These are phyloP conservation scores for Marronus borbonicus DNA, from an alignment of 2,888 invertebrate genomes.

Conservation along the genomic window DNA sequence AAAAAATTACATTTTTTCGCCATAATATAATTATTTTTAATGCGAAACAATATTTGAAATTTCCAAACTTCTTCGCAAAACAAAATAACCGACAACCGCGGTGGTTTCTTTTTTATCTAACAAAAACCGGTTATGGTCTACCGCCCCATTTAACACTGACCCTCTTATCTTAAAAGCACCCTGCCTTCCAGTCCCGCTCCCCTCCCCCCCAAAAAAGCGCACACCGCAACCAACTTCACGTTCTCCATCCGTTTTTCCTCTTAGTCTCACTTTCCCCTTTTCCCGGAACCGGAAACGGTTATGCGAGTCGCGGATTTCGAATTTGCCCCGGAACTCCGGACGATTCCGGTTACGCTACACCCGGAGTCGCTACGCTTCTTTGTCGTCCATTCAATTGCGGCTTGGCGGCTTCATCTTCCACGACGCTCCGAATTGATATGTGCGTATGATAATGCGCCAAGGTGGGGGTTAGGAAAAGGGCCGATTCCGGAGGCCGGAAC, in stretches of 20 bases:
- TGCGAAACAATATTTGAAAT: too few species aligned
- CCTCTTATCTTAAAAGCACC: neutral
- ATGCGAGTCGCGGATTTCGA: constrained; percentile 10
- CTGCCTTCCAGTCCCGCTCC: neutral
- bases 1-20: too few species aligned
- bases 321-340: constrained; percentile 12
- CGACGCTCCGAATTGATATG: constrained; percentile 40
- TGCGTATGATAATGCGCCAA: constrained; percentile 44
- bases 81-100: too few species aligned
- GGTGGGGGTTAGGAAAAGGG: neutral
- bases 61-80: too few species aligned
- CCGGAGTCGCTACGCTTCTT: constrained; percentile 25
- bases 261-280: neutral
- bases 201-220: neutral
- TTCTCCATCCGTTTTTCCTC: neutral
- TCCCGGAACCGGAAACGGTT: constrained; percentile 7
- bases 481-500: constrained; percentile 3
- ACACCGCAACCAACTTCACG: too few species aligned
- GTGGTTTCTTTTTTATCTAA: too few species aligned
- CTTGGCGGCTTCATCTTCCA: constrained; percentile 33
- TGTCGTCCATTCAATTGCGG: constrained; percentile 41
- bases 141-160: constrained; percentile 3
- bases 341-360: constrained; percentile 3
- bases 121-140: neutral
- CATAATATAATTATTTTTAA: too few species aligned